These are phyloP conservation scores for Notarius quadriscutis DNA, from an alignment of 2,113 vertebrate species.

Conservation along the genomic window DNA sequence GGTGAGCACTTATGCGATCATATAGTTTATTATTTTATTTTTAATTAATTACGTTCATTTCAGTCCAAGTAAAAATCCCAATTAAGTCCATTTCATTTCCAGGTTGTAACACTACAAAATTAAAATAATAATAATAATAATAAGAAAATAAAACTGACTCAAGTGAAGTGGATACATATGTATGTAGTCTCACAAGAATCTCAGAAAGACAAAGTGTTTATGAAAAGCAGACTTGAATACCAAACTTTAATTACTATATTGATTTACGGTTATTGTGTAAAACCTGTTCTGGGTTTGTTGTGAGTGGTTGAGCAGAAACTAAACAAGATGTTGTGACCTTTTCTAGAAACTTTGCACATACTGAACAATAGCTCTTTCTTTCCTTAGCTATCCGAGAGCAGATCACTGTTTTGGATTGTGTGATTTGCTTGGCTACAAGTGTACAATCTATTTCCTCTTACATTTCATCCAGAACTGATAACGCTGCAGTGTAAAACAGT, in stretches of 20 bases:
- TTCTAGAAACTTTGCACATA: not conserved
- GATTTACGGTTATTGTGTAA: not conserved
- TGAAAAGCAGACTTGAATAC: not conserved
- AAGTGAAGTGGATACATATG: no score
- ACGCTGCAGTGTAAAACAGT: not conserved
- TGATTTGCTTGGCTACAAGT: not conserved
- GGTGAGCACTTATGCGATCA: not conserved
- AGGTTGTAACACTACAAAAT: not conserved
- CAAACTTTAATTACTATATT: not conserved
- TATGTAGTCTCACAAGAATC: not conserved
- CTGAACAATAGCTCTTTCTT: not conserved
- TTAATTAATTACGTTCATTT: not conserved
- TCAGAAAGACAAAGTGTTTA: not conserved
- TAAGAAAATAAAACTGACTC: no score
- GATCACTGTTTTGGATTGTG: not conserved
- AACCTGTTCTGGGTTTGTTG: slow-evolving; percentile 9
- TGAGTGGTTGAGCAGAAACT: slow-evolving; percentile 10
- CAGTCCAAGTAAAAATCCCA: not conserved
- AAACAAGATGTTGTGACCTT: not conserved
- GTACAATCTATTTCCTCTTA: not conserved
- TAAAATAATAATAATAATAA: no score
- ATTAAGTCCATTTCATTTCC: not conserved
- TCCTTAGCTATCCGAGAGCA: not conserved
- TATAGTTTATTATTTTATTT: not conserved
- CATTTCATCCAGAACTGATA: slow-evolving; percentile 12